A percentile compares a stretch with the other conserved stretches of the same genome.
These are phyloP conservation scores for Geotrupes spiniger DNA, from an alignment of 2,888 invertebrate genomes.

Conservation along the genomic window DNA sequence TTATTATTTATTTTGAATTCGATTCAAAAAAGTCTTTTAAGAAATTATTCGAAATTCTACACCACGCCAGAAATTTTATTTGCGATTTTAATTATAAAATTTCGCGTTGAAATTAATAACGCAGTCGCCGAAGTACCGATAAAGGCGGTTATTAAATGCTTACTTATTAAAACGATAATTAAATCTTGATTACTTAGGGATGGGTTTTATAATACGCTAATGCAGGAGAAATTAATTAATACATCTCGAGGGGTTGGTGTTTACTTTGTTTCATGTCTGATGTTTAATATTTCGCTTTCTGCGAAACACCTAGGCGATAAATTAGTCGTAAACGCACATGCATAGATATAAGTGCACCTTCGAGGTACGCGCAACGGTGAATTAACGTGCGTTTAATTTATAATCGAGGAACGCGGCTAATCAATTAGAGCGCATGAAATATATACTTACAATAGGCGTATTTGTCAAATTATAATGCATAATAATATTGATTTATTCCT, in stretches of 20 bases:
- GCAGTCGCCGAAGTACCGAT: slow-evolving; percentile 1
- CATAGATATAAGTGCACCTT: too few species aligned
- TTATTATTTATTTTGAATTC: too few species aligned
- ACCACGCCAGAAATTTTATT: too few species aligned
- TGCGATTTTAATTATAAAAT: neutral
- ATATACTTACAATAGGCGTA: too few species aligned
- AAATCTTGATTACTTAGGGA: slow-evolving; percentile 15
- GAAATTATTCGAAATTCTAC: too few species aligned
- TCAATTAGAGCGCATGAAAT: too few species aligned
- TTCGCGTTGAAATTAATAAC: neutral
- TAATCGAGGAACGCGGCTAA: too few species aligned
- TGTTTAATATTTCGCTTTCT: neutral
- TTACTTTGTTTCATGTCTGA: slow-evolving; percentile 2
- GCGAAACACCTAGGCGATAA: neutral
- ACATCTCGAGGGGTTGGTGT: slow-evolving; percentile 5
- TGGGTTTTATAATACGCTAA: slow-evolving; percentile 5
- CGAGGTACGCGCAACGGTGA: too few species aligned
- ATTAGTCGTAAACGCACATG: neutral
- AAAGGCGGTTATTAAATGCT: slow-evolving; percentile 14
- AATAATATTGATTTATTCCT: too few species aligned
- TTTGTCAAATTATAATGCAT: too few species aligned
- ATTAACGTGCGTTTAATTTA: too few species aligned
- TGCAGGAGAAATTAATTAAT: slow-evolving; percentile 9
- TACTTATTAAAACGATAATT: slow-evolving; percentile 17
- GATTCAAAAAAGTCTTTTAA: too few species aligned